These are phyloP conservation scores for Pantelozetes paolii DNA, from an alignment of 2,888 invertebrate species.

Conservation along the genomic window DNA sequence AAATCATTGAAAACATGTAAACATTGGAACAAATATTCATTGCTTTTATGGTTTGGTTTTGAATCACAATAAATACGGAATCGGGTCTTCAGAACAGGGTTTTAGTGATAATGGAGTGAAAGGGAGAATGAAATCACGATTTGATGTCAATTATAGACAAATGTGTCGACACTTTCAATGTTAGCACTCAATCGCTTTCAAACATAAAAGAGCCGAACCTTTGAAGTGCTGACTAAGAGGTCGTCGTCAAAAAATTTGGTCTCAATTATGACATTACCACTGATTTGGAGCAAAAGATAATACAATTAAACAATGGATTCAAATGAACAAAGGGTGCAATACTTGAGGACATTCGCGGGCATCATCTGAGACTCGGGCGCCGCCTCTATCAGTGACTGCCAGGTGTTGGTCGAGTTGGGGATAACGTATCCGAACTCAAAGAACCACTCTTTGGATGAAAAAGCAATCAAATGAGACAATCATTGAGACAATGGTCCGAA, in stretches of 20 bases:
- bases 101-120: not conserved
- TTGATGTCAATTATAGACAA: constrained; percentile 1
- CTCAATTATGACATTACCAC: constrained; percentile 93
- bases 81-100: not conserved
- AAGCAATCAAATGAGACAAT: not conserved
- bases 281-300: constrained; percentile 57
- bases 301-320: not conserved
- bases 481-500: constrained; percentile 44
- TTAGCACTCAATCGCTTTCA: constrained; percentile 55
- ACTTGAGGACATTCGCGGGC: constrained; percentile 98
- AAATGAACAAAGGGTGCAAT: constrained; percentile 49
- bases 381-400: constrained; percentile 98
- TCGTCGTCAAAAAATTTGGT: constrained; percentile 95
- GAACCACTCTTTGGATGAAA: constrained; percentile 72
- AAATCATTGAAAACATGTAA: not conserved
- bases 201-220: constrained; percentile 89
- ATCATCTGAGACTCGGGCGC: constrained; percentile 99
- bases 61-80: constrained; percentile 1
- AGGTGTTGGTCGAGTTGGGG: constrained; percentile 96
- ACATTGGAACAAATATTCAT: not conserved
- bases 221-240: constrained; percentile 85
- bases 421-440: constrained; percentile 99
- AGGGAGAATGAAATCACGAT: not conserved
- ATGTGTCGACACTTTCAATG: not conserved
- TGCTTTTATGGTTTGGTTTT: not conserved